These are phyloP conservation scores for Ypsolopha sequella DNA, from an alignment of 2,888 invertebrate genomes.

Conservation along the genomic window DNA sequence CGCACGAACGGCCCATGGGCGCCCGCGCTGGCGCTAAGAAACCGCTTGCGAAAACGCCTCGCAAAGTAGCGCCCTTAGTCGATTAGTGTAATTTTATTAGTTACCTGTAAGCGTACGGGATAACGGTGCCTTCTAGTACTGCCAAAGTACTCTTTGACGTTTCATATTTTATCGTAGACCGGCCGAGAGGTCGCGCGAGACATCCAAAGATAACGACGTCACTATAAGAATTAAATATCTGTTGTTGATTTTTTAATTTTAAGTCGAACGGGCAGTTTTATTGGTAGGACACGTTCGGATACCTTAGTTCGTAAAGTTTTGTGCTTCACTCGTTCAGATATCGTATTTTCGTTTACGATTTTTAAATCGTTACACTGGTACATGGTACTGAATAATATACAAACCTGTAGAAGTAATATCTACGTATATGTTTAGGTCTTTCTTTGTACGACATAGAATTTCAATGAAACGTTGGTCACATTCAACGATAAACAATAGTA, in stretches of 20 bases:
- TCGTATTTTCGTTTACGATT: not conserved
- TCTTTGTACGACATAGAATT: not conserved
- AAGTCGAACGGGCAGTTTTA: constrained; percentile 11
- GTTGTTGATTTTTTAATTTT: constrained; percentile 34
- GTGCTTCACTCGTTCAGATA: not conserved
- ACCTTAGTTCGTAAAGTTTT: not conserved
- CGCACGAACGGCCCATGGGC: constrained; percentile 49
- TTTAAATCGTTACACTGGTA: not conserved
- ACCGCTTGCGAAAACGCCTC: constrained; percentile 52
- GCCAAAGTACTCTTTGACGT: constrained; percentile 34
- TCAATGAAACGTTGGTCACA: constrained; percentile 15
- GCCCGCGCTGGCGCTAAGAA: constrained; percentile 50
- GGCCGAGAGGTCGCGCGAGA: constrained; percentile 17
- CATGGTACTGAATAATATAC: not conserved
- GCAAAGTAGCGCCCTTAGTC: constrained; percentile 35
- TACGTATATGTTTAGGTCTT: not conserved
- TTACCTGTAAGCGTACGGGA: constrained; percentile 27
- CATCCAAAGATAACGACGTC: constrained; percentile 57
- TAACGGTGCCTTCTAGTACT: constrained; percentile 40
- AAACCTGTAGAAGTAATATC: not conserved
- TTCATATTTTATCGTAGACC: constrained; percentile 19
- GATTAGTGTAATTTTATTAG: constrained; percentile 12
- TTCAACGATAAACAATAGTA: constrained; percentile 52
- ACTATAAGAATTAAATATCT: constrained; percentile 44
- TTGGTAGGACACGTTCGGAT: not conserved